Base-by-base conservation (phyloP, 2,797 vertebrate species). In the Florisuga fusca region DNA sequence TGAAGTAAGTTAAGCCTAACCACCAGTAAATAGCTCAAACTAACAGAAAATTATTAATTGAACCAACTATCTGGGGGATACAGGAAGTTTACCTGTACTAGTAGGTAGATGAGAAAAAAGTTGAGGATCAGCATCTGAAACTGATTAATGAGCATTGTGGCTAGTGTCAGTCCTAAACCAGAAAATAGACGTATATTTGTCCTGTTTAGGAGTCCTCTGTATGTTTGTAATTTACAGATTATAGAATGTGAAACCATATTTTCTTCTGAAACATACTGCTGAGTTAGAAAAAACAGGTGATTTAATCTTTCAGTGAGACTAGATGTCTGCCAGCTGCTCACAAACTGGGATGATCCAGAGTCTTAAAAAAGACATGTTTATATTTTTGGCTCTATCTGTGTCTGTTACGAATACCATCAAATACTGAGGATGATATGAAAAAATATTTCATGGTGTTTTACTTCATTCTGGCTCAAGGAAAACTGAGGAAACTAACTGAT, bases 71-170 rank as follows among this genome's bases (percentile, higher is more conserved):
- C 26, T 34, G 12, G 9, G 18, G 7, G 8, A 71, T 8, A 91
- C 6, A 48, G 3, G 11, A 83, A 34, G 5, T 51, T 92, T 74
- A 34, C 16, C 10, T 58, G 3, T 71, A 45, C 4, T 59, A 48
- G 13, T 16, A 21, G 0, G 0, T 13, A 69, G 38, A 31, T 29
- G 27, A 77, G 22, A 80, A 76, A 66, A 2, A 63, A 41, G 4
- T 9, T 77, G 16, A 8, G 26, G 5, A 58, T 66, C 38, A 34
- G 12, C 25, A 55, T 63, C 27, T 2, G 1, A 80, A 87, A 77
- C 6, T 12, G 67, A 1, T 7, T 59, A 38, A 57, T 36, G 14
- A 64, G 4, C 61, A 15, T 11, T n/a, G 6, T 34, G 6, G 22
- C 23, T 54, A 2, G 4, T 66, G 55, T 26, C 16, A 51, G 15